Percentiles rank a stretch among this genome's conserved stretches.
phyloP scores from a whole-genome alignment of 2,888 invertebrate species.

The Exephanes ischioxanthus region DNA sequence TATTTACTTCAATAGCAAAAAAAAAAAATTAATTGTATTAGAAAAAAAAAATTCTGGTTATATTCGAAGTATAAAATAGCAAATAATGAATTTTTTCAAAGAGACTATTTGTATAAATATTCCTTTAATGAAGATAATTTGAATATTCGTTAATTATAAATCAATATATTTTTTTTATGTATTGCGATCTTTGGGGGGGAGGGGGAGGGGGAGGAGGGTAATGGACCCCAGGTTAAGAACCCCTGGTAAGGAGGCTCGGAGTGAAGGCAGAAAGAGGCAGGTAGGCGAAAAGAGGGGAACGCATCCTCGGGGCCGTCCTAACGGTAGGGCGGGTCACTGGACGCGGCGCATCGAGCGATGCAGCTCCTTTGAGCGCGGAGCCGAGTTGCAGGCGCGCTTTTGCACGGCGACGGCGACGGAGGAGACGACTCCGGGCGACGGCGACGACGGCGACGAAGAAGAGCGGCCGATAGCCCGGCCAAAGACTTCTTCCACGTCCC shows the following conservation, averaged over 20 bases:
- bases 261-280: conserved; percentile 65
- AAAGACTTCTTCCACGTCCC: conserved; percentile 71
- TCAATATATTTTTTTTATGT: neutral
- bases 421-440: conserved; percentile 31
- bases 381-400: conserved; percentile 48
- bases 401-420: conserved; percentile 75
- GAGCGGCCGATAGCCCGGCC: conserved; percentile 80
- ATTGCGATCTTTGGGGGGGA: neutral
- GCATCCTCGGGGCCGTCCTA: conserved; percentile 85
- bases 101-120: too few relatives aligned
- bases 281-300: conserved; percentile 74
- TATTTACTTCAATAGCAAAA: too few relatives aligned
- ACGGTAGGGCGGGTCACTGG: conserved; percentile 85
- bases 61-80: too few relatives aligned
- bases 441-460: conserved; percentile 79
- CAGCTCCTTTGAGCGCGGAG: conserved; percentile 75
- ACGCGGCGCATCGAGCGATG: conserved; percentile 78
- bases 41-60: too few relatives aligned
- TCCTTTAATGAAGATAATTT: neutral
- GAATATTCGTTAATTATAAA: neutral
- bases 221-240: conserved; percentile 64
- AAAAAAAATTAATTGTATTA: too few relatives aligned
- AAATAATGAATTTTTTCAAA: too few relatives aligned
- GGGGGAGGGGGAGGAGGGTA: neutral
- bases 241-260: conserved; percentile 61